Conservation (phyloP, 1,140 invertebrate species). For the Megalonaias nervosa region DNA sequence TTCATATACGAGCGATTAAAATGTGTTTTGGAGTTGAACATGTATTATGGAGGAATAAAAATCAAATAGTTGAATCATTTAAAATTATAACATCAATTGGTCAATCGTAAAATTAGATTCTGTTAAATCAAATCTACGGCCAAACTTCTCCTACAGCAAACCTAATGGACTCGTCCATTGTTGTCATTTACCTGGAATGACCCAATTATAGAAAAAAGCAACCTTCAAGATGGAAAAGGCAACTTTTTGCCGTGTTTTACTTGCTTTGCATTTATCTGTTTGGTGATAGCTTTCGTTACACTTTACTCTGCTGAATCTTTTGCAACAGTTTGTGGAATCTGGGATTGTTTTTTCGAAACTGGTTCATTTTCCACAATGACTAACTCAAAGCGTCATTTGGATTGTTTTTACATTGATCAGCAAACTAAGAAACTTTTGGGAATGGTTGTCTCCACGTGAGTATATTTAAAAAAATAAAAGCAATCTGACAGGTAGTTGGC, state of each 20-base stretch:
- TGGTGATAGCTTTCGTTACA: constrained; percentile 90
- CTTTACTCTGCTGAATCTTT: constrained; percentile 98
- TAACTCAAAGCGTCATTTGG: constrained; percentile 92
- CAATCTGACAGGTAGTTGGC: not conserved
- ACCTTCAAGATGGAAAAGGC: constrained; percentile 34
- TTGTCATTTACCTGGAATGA: constrained; percentile 36
- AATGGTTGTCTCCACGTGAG: constrained; percentile 89
- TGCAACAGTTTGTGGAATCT: constrained; percentile 89
- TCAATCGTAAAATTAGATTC: no score
- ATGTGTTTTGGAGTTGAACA: no score
- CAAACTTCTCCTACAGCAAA: no score
- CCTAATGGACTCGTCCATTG: constrained; percentile 20
- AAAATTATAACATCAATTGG: no score
- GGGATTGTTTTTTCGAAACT: constrained; percentile 95
- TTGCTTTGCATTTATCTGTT: constrained; percentile 51
- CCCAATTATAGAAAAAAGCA: constrained; percentile 32
- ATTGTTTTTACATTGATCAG: constrained; percentile 94
- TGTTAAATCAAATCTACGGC: no score
- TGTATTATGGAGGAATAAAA: no score
- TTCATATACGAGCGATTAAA: no score
- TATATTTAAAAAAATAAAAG: constrained; percentile 19
- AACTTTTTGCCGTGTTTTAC: constrained; percentile 29
- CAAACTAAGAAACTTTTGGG: constrained; percentile 91
- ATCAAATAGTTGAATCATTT: no score
- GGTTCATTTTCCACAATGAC: constrained; percentile 92